These are phyloP conservation scores for Acanthosepion lycidas DNA, from an alignment of 2,888 invertebrate species.

Conservation along the genomic window DNA sequence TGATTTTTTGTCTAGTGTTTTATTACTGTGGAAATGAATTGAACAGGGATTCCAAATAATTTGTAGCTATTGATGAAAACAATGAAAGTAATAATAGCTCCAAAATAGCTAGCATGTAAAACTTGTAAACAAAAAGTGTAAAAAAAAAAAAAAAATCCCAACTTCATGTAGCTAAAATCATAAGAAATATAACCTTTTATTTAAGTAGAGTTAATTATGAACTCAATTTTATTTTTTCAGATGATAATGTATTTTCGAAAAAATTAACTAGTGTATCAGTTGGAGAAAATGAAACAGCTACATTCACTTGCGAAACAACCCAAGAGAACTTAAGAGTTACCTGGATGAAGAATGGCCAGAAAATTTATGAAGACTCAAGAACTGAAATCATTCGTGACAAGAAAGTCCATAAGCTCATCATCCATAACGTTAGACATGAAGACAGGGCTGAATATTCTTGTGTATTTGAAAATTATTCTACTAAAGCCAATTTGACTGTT, in stretches of 20 bases:
- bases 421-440: slow-evolving; percentile 57
- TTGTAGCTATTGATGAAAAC: no score
- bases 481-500: slow-evolving; percentile 24
- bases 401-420: slow-evolving; percentile 58
- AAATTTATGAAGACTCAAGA: slow-evolving; percentile 33
- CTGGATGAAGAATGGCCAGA: slow-evolving; percentile 84
- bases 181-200: neutral
- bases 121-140: no score
- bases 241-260: slow-evolving; percentile 4
- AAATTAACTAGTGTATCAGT: slow-evolving; percentile 77
- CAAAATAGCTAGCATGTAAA: no score
- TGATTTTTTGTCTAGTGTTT: no score
- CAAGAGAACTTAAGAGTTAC: slow-evolving; percentile 91
- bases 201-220: neutral
- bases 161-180: no score
- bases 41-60: neutral
- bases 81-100: no score
- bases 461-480: neutral
- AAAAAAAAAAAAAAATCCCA: no score
- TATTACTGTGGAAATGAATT: no score
- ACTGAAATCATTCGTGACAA: slow-evolving; percentile 59
- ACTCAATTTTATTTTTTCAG: neutral
- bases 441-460: slow-evolving; percentile 54
- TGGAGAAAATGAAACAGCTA: slow-evolving; percentile 87
- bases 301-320: slow-evolving; percentile 77